phyloP scores from a whole-genome alignment of 2,113 vertebrate species.

The Myxocyprinus asiaticus region DNA sequence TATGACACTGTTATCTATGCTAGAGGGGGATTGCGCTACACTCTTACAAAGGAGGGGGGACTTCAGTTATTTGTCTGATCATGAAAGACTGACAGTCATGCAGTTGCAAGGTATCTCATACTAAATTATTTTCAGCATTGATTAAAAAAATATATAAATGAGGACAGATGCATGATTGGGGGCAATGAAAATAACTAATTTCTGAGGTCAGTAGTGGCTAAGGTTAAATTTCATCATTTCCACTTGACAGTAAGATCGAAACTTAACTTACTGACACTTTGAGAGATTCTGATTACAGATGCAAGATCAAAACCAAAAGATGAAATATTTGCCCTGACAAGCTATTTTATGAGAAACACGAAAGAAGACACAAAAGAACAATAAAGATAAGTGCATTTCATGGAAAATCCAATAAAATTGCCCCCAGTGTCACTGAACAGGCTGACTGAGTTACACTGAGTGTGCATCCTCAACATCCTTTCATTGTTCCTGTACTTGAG shows the following conservation, averaged over 20 bases:
- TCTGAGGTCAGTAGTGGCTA: neutral
- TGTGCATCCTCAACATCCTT: conserved; percentile 40
- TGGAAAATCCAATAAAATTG: conserved; percentile 25
- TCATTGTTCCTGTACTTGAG: conserved; percentile 40
- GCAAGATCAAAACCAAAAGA: neutral
- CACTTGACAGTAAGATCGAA: neutral
- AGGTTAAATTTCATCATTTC: too few species aligned
- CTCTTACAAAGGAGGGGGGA: too few species aligned
- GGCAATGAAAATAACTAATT: neutral
- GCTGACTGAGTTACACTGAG: neutral
- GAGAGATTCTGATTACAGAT: neutral
- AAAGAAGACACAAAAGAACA: neutral
- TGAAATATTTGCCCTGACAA: neutral
- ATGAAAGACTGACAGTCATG: too few species aligned
- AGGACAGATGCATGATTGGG: neutral
- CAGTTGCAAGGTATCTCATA: too few species aligned
- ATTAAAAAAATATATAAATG: too few species aligned
- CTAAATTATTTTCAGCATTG: too few species aligned
- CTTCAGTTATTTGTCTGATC: neutral
- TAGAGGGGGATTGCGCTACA: too few species aligned
- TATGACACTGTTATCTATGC: too few species aligned
- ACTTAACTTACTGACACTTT: neutral
- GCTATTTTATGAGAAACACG: neutral
- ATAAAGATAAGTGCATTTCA: neutral
- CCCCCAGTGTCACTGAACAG: conserved; percentile 14